A percentile compares a stretch with the other conserved stretches of the same genome.
phyloP scores from a whole-genome alignment of 30 jellyfish, hydroid and myxozoan species.

The Hydra vulgaris region DNA sequence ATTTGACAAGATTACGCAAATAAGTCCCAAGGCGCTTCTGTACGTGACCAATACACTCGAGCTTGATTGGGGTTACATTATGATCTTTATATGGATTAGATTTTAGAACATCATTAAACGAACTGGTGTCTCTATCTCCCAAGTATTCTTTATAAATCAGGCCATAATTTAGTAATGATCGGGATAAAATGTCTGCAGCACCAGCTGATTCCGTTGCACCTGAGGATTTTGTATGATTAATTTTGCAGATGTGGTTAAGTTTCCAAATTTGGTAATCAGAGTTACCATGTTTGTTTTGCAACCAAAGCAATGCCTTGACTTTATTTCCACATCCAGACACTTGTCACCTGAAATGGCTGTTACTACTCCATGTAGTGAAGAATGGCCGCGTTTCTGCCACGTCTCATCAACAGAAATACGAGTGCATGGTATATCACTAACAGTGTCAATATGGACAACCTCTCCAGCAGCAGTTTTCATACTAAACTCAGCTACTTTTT shows the following conservation, averaged over 20 bases:
- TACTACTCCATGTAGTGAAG: constrained; percentile 9
- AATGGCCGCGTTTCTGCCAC: constrained; percentile 1
- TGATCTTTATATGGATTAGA: constrained; percentile 21
- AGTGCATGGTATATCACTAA: constrained; percentile 4
- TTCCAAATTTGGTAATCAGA: constrained; percentile 1
- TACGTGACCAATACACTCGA: constrained; percentile 46
- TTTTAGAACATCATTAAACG: constrained; percentile 12
- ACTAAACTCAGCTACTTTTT: neutral
- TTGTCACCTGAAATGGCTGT: constrained; percentile 10
- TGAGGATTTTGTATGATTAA: constrained; percentile 21
- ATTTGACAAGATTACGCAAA: constrained; percentile 20
- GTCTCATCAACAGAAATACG: constrained; percentile 3
- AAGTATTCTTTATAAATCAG: constrained; percentile 7
- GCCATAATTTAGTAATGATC: constrained; percentile 17
- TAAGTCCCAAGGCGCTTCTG: constrained; percentile 46
- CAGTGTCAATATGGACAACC: neutral
- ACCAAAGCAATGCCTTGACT: neutral
- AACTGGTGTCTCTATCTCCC: constrained; percentile 19
- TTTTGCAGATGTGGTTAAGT: constrained; percentile 13
- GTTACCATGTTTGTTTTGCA: constrained; percentile 2
- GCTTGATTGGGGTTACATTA: constrained; percentile 23
- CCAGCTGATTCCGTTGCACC: constrained; percentile 37
- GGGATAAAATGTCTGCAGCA: constrained; percentile 5
- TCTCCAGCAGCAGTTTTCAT: constrained; percentile 4
- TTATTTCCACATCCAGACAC: neutral